Percentiles rank a stretch among this genome's conserved stretches.
These are phyloP conservation scores for Sciurus niger DNA, from an alignment of 2,113 vertebrate species.

Conservation along the genomic window DNA sequence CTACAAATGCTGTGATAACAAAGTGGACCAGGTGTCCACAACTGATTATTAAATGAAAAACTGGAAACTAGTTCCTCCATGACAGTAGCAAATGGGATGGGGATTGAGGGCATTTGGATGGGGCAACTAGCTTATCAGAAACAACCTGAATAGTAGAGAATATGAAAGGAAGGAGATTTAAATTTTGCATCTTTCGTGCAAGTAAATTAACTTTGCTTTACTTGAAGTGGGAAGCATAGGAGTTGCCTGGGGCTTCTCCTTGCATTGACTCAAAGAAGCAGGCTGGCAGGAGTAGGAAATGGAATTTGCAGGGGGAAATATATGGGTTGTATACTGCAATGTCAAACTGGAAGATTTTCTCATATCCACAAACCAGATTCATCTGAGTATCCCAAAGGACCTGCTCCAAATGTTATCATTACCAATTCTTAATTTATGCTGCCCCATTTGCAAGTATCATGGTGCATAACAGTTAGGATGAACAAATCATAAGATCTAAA, in stretches of 20 bases:
- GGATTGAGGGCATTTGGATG: background rate
- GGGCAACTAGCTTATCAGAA: background rate
- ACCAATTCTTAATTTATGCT: conserved; percentile 20
- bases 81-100: background rate
- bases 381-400: background rate
- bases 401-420: background rate
- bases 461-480: background rate
- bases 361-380: background rate
- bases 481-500: conserved; percentile 55
- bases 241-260: conserved; percentile 20
- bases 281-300: conserved; percentile 20
- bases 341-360: conserved; percentile 2
- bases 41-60: background rate
- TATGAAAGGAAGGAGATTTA: conserved; percentile 15
- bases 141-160: background rate
- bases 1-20: background rate
- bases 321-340: background rate
- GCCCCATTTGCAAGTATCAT: conserved; percentile 27
- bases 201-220: conserved; percentile 55
- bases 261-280: background rate
- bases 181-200: conserved; percentile 18
- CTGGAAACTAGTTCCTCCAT: background rate
- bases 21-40: background rate
- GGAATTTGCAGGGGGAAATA: background rate
- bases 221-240: conserved; percentile 1